Base-by-base conservation (phyloP, 2,888 invertebrate species). In the Periphyllus acericola region DNA sequence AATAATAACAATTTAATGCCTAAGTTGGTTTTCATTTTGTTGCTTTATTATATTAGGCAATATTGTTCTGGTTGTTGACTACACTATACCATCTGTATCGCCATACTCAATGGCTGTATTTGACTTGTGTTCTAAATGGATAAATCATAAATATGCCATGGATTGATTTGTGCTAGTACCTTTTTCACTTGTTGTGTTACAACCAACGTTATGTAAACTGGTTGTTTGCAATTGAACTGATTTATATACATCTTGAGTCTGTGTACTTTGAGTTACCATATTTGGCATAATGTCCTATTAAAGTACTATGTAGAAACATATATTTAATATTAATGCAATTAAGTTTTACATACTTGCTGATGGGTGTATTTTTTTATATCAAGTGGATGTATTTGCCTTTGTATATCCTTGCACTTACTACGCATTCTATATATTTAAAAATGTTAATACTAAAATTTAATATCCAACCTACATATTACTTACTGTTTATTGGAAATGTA, bases 1-100 rank as follows among this genome's bases (percentile, higher is more conserved):
- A 86, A 86, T 68, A 78, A 85, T 78, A 86, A 81, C 75, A 60
- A 71, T 81, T 86, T 72, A 80, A 72, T 85, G 85, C 52, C 46
- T 52, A 46, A 34, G 14, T 81, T 87, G 36, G 71, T 74, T 86
- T 80, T 25, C 3, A 4, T 74, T 25, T 79, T 83, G 14, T n/a
- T 25, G 25, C n/a, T 11, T 68, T 68, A 60, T 60, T 46, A 6
- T 19, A 21, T 21, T 60, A 25, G 0, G 25, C 60, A 9, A 40
- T 66, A 25, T 80, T 80, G 46, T 19, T 78, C 25, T n/a, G n/a
- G n/a, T 19, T 25, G 25, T 79, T 34, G 25, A 52, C 1, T 52
- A 40, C 25, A 8, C 0, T 9, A 66, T 19, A 40, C 21, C 60
- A 5, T 75, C 9, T 34, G 46, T 76, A 19, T 52, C 66, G 8